These are phyloP conservation scores for Amaurobius ferox DNA, from an alignment of 2,888 invertebrate genomes.

Conservation along the genomic window DNA sequence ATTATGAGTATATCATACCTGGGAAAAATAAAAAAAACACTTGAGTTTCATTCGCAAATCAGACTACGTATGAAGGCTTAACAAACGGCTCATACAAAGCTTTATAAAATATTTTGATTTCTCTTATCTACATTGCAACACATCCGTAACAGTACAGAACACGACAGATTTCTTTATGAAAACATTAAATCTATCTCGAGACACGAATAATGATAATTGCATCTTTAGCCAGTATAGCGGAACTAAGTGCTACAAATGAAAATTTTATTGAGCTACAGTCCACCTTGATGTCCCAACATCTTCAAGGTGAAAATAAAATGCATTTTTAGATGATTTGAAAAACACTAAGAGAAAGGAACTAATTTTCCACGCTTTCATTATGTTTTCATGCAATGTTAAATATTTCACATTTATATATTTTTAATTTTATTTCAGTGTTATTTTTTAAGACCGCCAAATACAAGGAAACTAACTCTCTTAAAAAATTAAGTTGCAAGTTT, in stretches of 20 bases:
- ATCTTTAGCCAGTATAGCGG: slow-evolving; percentile 39
- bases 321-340: not conserved
- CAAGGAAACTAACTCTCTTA: too few relatives aligned
- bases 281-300: not conserved
- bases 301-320: not conserved
- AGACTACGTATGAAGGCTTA: slow-evolving; percentile 30
- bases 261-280: not conserved
- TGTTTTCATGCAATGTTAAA: too few relatives aligned
- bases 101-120: slow-evolving; percentile 34
- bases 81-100: slow-evolving; percentile 39
- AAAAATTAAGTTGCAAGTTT: too few relatives aligned
- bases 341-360: not conserved
- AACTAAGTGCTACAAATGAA: slow-evolving; percentile 49
- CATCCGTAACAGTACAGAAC: not conserved
- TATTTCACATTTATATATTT: too few relatives aligned
- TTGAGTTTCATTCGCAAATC: slow-evolving; percentile 28
- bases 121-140: slow-evolving; percentile 47
- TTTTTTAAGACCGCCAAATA: too few relatives aligned
- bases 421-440: too few relatives aligned
- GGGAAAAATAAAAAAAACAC: too few relatives aligned
- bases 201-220: slow-evolving; percentile 24
- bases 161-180: not conserved
- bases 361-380: not conserved
- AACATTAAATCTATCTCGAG: not conserved
- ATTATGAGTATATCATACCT: too few relatives aligned